These are phyloP conservation scores for Cryptocephalus moraei DNA, from an alignment of 2,888 invertebrate genomes.

Conservation along the genomic window DNA sequence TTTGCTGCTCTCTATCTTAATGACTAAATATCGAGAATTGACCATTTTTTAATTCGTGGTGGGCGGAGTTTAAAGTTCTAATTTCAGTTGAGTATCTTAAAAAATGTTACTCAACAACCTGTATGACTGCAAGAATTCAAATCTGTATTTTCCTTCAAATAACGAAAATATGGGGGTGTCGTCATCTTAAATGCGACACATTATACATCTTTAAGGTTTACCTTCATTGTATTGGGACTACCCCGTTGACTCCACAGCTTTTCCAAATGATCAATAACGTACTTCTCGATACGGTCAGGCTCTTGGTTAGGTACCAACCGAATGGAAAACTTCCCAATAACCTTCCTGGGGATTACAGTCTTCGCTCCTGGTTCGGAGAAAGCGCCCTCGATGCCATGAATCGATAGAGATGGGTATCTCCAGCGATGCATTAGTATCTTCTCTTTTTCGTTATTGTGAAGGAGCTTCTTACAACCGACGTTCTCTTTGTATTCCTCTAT, in stretches of 20 bases:
- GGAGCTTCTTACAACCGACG: slow-evolving; percentile 57
- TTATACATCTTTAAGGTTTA: slow-evolving; percentile 22
- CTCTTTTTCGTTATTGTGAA: slow-evolving; percentile 70
- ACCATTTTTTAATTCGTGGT: too few species aligned
- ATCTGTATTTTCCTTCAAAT: too few species aligned
- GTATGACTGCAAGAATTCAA: too few species aligned
- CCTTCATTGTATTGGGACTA: slow-evolving; percentile 79
- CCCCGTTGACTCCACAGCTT: slow-evolving; percentile 68
- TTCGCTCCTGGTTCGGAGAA: slow-evolving; percentile 91
- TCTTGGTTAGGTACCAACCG: slow-evolving; percentile 90
- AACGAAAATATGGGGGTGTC: too few species aligned
- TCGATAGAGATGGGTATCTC: slow-evolving; percentile 86
- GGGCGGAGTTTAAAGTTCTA: too few species aligned
- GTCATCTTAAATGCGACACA: background rate
- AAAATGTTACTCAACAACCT: too few species aligned
- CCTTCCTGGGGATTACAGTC: slow-evolving; percentile 89
- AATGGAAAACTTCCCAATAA: slow-evolving; percentile 94
- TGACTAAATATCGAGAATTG: too few species aligned
- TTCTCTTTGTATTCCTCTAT: slow-evolving; percentile 63
- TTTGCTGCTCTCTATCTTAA: too few species aligned
- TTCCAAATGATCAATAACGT: slow-evolving; percentile 68
- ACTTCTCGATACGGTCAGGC: slow-evolving; percentile 68
- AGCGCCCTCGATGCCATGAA: slow-evolving; percentile 87
- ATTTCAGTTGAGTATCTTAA: too few species aligned
- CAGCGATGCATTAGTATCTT: slow-evolving; percentile 88